Evolutionary conservation across 2,113 vertebrate genomes (phyloP).

Genomic region (Nettapus auritus): DNA sequence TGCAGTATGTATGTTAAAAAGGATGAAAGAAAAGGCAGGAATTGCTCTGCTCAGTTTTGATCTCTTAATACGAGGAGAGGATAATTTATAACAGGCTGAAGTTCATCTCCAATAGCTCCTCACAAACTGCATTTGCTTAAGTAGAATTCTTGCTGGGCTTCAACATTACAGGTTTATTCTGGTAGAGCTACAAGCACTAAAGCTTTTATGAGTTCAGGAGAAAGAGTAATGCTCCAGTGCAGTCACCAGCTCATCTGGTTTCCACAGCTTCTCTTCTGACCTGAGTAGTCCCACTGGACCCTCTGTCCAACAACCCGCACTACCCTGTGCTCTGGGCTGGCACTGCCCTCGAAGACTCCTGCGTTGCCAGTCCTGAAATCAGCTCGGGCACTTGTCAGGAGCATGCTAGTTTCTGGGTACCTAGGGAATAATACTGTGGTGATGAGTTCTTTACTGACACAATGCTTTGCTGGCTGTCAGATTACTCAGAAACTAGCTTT

Average conservation of each 20-base stretch:
- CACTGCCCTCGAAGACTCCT: rapidly evolving
- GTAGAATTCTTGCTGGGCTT: not conserved
- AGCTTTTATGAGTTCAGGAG: not conserved
- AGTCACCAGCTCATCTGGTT: not conserved
- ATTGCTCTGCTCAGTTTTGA: not conserved
- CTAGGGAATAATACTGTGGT: not conserved
- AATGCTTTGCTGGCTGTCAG: not conserved
- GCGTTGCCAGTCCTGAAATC: not conserved
- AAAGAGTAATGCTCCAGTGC: not conserved
- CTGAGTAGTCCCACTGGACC: not conserved
- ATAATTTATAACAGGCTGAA: not conserved
- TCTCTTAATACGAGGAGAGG: not conserved
- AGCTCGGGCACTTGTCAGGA: not conserved
- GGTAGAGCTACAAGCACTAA: not conserved
- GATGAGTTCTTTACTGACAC: not conserved
- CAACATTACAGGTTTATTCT: not conserved
- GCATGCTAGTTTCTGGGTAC: not conserved
- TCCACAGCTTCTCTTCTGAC: not conserved
- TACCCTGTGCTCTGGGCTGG: not conserved
- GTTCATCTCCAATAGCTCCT: not conserved
- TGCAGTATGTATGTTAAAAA: not conserved
- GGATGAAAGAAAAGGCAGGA: not conserved
- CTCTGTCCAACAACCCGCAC: not conserved
- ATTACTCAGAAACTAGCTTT: not conserved
- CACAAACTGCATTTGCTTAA: not conserved